phyloP scores from a whole-genome alignment of 2,797 vertebrate genomes.

The Serranus cabrilla region DNA sequence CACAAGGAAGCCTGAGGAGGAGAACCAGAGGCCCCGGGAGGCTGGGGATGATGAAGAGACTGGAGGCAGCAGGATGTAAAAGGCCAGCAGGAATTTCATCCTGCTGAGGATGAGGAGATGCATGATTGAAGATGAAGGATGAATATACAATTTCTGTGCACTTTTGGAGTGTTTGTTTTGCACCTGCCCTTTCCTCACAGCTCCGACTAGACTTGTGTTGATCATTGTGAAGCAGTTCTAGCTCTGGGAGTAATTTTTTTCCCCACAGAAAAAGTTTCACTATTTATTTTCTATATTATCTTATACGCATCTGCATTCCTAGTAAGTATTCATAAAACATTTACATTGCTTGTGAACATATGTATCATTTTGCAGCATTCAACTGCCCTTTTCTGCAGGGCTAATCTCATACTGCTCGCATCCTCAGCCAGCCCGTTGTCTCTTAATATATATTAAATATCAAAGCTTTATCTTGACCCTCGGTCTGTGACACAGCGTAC shows the following conservation, averaged over 20 bases:
- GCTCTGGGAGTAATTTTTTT: too few relatives aligned
- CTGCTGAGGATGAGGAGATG: constrained; percentile 78
- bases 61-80: constrained; percentile 86
- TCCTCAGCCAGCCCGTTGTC: neutral
- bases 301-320: too few relatives aligned
- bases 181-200: neutral
- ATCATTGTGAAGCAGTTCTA: too few relatives aligned
- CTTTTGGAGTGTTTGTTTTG: neutral
- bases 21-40: constrained; percentile 82
- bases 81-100: constrained; percentile 82
- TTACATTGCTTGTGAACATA: too few relatives aligned
- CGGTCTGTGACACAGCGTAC: too few relatives aligned
- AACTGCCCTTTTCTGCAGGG: neutral
- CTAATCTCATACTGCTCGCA: neutral
- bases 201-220: neutral
- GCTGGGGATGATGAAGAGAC: constrained; percentile 83
- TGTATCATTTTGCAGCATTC: neutral
- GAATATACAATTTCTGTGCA: neutral
- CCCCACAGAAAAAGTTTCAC: too few relatives aligned
- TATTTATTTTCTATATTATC: too few relatives aligned
- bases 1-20: constrained; percentile 85
- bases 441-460: neutral
- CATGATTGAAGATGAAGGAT: constrained; percentile 70
- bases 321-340: too few relatives aligned
- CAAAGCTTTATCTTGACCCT: too few relatives aligned